Evolutionary conservation across 1,140 invertebrate genomes (phyloP), one percentile per base, ranked within the genome.

Genomic region (Drosophila cardini): DNA sequence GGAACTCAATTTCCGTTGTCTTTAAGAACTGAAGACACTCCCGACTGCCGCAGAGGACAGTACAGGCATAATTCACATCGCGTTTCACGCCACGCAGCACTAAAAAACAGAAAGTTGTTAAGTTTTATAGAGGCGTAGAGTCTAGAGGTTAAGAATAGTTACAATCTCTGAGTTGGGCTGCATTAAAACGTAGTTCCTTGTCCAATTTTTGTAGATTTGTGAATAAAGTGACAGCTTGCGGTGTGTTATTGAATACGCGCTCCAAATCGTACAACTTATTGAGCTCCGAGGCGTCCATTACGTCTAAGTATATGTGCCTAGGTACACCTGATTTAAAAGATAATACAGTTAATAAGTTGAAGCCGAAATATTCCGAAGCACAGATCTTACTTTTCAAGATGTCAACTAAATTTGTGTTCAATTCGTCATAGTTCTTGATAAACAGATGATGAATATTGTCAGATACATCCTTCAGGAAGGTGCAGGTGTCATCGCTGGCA

Each of bases 241-340:
- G 94, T 71, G 97, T 92, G 48, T 94, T 94, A 15, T 93, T 90
- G 9, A 96, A 95, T 83, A 97, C 95, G 11, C 94, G 93, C 68
- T 95, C 95, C 13, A 97, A 91, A 85, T 96, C 95, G 13, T 94
- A 94, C 45, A 97, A 92, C 0, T 96, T 95, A 45, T 95, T 94
- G 1, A 96, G 96, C 81, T 95, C 94, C 1, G 96, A 96, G 70
- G 95, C 94, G 78, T 95, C 93, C 94, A 76, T 96, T 92, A 85
- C 95, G 93, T 68, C 94, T 93, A 74, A 95, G 95, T 36, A 97
- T 94, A 73, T 95, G 62, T 72, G 80, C 46, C 40, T 77, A 30
- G 48, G 82, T 52, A 78, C 73, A 62, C 79, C 91, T 92, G 21
- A 36, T 21, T 7, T 2, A 16, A 40, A 42, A 15, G 4, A n/a